These are phyloP conservation scores for Yoshiicerus persimilis DNA, from an alignment of 1,140 invertebrate genomes.

Conservation along the genomic window DNA sequence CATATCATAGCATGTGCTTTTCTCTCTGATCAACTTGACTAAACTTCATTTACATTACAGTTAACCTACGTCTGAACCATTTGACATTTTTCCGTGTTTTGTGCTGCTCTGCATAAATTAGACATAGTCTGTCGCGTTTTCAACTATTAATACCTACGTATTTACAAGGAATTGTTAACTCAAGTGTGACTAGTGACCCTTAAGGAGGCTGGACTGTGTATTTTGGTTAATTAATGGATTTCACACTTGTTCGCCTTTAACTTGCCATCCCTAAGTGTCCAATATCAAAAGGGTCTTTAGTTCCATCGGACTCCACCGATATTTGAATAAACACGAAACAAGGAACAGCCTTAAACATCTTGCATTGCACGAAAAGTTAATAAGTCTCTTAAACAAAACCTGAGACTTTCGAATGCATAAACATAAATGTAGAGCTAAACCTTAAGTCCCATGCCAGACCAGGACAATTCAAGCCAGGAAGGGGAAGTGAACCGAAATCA, in stretches of 20 bases:
- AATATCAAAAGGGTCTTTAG: neutral
- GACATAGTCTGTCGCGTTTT: too few relatives aligned
- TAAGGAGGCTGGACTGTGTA: neutral
- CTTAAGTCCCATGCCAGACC: neutral
- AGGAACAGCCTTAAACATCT: neutral
- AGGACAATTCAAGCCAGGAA: neutral
- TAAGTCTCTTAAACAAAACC: neutral
- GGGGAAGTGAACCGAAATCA: neutral
- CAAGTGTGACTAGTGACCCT: neutral
- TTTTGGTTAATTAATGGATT: neutral
- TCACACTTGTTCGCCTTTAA: constrained; percentile 37
- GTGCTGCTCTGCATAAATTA: neutral
- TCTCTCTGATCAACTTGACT: neutral
- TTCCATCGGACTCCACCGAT: neutral
- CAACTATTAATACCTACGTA: neutral
- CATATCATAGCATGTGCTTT: constrained; percentile 16
- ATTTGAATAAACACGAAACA: neutral
- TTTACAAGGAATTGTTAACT: neutral
- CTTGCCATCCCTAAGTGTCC: neutral
- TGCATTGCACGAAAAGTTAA: too few relatives aligned
- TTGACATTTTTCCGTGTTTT: neutral
- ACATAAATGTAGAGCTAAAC: neutral
- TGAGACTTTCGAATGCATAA: too few relatives aligned
- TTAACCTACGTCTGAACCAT: neutral
- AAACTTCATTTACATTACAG: neutral